Evolutionary conservation across 92 coral and sea anemone genomes (phyloP).

Genomic region (Desmophyllum pertusum): DNA sequence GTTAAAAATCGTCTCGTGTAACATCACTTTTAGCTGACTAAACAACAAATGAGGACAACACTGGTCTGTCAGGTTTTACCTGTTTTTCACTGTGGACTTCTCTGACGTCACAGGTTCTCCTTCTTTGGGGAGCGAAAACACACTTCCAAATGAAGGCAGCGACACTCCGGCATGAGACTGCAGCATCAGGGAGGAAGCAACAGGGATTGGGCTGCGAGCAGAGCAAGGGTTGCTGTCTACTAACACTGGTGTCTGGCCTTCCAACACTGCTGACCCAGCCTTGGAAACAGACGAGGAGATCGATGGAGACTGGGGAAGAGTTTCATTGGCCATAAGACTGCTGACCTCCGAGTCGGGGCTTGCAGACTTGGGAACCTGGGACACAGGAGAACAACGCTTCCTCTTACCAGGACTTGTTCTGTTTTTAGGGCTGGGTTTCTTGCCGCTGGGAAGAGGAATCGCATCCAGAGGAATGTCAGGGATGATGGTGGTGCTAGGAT

Average conservation of each 20-base stretch:
- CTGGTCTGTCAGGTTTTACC: neutral
- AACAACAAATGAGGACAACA: neutral
- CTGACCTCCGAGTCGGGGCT: constrained; percentile 84
- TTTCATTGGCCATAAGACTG: constrained; percentile 70
- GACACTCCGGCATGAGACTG: constrained; percentile 51
- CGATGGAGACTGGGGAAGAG: constrained; percentile 85
- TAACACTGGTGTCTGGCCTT: constrained; percentile 68
- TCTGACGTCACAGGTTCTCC: constrained; percentile 5
- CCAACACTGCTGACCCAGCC: constrained; percentile 38
- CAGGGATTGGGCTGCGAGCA: constrained; percentile 81
- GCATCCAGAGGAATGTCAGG: constrained; percentile 35
- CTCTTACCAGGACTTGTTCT: neutral
- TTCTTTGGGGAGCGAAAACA: constrained; percentile 67
- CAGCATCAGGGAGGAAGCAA: constrained; percentile 63
- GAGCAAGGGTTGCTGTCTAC: constrained; percentile 92
- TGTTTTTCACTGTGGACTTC: constrained; percentile 1
- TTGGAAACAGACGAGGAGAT: constrained; percentile 72
- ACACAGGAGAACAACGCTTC: constrained; percentile 25
- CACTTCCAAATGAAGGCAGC: constrained; percentile 81
- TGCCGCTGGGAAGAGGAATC: constrained; percentile 51
- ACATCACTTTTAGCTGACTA: too few species aligned
- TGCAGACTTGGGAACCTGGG: constrained; percentile 34
- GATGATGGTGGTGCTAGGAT: constrained; percentile 5
- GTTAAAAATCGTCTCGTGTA: too few species aligned
- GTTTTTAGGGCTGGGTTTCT: constrained; percentile 37